Base-by-base conservation (phyloP, 1,140 invertebrate genomes). In the Aphelenchoides avenae region DNA sequence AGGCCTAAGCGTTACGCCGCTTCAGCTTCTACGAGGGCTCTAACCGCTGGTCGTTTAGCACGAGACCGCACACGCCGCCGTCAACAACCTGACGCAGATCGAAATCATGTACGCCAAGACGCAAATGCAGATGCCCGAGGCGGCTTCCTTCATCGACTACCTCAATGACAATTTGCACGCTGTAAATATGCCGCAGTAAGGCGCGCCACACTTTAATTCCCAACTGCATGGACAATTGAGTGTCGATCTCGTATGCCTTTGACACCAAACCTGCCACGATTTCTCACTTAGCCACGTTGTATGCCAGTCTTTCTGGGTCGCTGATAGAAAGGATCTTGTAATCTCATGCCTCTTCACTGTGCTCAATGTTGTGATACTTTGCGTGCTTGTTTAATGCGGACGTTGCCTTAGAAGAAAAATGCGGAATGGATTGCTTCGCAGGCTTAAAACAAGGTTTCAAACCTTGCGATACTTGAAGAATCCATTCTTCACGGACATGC, bases 41-140 rank as follows among this genome's bases (percentile, higher is more conserved):
- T 44, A 9, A 11, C n/a, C 20, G 2, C 24, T n/a, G 5, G 54
- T 54, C 24, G 15, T 64, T 65, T 33, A 59, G 60, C 47, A 65
- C 63, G 61, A 64, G 24, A 24, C 33, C 4, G 18, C 27, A 7
- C 87, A 90, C 78, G 90, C 89, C 53, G 85, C 87, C 80, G 76
- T 96, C 43, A 88, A 94, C 78, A 85, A 93, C 80, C 79, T 97
- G 26, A 96, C 91, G 0, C 79, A 87, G 56, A 85, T 96, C 83
- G 92, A 97, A 79, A 87, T 96, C 33, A 89, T 90, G 74, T 87
- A 87, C 42, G 84, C 91, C 1, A 83, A 91, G 40, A 88, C 89
- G 3, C n/a, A n/a, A n/a, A n/a, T n/a, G n/a, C 82, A 94, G 27
- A 75, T 97, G 9, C 89, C 88, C 0, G 84, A 88, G 77, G 85